Evolutionary conservation across 2,113 vertebrate genomes (phyloP).

Genomic region (Onychorhynchus coronatus): DNA sequence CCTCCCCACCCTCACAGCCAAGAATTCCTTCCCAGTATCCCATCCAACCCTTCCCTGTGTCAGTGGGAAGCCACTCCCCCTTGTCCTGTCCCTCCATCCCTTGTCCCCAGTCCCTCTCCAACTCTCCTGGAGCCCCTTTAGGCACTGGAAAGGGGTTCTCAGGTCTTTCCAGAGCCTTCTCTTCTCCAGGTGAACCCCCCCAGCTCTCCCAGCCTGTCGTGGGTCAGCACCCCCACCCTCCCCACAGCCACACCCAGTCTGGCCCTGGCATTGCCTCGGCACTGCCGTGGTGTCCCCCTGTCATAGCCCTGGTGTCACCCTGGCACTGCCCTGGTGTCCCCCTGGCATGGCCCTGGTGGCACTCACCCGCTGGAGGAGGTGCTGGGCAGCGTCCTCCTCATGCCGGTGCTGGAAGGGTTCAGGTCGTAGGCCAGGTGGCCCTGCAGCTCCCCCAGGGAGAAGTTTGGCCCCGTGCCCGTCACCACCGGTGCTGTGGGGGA

Average conservation of each 20-base stretch:
- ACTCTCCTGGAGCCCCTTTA: not conserved
- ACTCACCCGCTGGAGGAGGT: constrained; percentile 93
- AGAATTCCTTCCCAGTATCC: not conserved
- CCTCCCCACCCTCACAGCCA: rapidly evolving
- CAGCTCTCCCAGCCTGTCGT: not conserved
- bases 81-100: not conserved
- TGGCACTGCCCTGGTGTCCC: rapidly evolving
- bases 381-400: constrained; percentile 91
- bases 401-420: constrained; percentile 88
- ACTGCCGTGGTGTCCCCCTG: rapidly evolving
- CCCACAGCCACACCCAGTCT: rapidly evolving
- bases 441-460: constrained; percentile 95
- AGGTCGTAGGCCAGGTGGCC: constrained; percentile 96
- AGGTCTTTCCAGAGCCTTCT: not conserved
- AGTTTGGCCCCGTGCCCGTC: constrained; percentile 90
- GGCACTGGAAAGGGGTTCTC: rapidly evolving
- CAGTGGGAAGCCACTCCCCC: not conserved
- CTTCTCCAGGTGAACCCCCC: not conserved
- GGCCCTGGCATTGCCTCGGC: not conserved
- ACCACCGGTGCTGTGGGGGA: constrained; percentile 85
- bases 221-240: not conserved
- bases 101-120: not conserved
- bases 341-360: rapidly evolving
- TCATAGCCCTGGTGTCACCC: constrained; percentile 64
- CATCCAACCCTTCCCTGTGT: not conserved